Base-by-base conservation (phyloP, 2,113 vertebrate species). In the Syngnathoides biaculeatus region DNA sequence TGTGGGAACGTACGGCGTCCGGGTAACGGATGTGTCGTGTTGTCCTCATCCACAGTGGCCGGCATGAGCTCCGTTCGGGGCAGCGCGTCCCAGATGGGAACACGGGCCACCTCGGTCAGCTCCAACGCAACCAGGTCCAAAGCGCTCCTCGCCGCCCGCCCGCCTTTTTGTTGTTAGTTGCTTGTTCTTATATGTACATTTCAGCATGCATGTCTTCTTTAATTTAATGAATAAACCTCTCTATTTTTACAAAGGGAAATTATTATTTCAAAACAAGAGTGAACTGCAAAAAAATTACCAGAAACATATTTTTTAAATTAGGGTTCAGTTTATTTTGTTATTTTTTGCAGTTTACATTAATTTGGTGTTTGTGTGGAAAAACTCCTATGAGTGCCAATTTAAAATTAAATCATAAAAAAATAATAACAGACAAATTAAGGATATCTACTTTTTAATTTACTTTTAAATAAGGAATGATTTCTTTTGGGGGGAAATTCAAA, bases 101-200 rank as follows among this genome's bases (percentile, higher is more conserved):
- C 60, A 43, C 38, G 59, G n/a, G 59, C 22, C 40, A 62, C 39
- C 60, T 62, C 60, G 0, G 60, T 14, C 40, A 62, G 60, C 22
- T 62, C 60, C 40, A 62, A 26, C 40, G 40, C 60, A 62, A 8
- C 60, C 60, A 62, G 60, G 60, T 43, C 60, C 22, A 62, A 62
- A 62, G 40, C n/a, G 8, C 39, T 42, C 40, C 60, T 43, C 14
- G 40, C 60, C 8, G 60, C 60, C 22, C 60, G 60, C 39, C 40
- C 60, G 12, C 60, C 60, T 26, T 62, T 62, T 43, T 62, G 60
- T 62, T 62, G 60, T 43, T 62, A 62, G 60, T n/a, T n/a, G 43
- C 39, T 17, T n/a, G n/a, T n/a, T 8, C 50, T 22, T 52, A 47
- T 39, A 26, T 45, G 40, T 62, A 13, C 22, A 26, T 2, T 30